Evolutionary conservation across 2,888 invertebrate species (phyloP), one percentile per base, ranked within the genome.

Genomic region (Ctenicera cuprea): DNA sequence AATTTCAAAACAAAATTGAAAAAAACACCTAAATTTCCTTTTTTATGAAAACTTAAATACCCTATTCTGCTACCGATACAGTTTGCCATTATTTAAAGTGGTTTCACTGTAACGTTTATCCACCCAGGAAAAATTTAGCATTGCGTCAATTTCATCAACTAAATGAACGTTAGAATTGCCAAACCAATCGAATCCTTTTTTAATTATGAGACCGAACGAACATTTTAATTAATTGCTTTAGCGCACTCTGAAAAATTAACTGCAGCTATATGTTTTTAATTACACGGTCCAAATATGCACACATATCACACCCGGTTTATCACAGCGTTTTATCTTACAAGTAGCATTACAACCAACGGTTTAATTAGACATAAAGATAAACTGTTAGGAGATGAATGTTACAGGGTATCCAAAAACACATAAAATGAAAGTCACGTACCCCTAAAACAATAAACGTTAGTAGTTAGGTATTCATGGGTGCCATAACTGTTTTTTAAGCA

Each of bases 161-260:
- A 52, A 70, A 70, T 52, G 50, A 41, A 43, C 54, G 26, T 68
- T 68, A 50, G 62, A 69, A 38, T 62, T 48, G 16, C 50, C 22
- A 41, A 37, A 3, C 52, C 70, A 52, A 62, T 54, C 52, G 54
- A 70, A 63, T 63, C 18, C 50, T 63, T 70, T 66, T 70, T 70
- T 63, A 70, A 70, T 63, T 70, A 63, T 70, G 62, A 63, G 70
- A 41, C 54, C 63, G 48, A 54, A 50, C 26, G 45, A 61, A 59
- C 68, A 61, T 72, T 73, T 62, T 57, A 74, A 77, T 77, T 76
- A 77, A 76, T 77, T 77, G 75, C 73, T 76, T 70, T 66, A 72
- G 68, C 69, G 76, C 77, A 76, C 77, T 77, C 76, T 62, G 71
- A 71, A 71, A 76, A 77, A 77, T 77, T 77, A 76, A 77, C 76